Base-by-base conservation (phyloP, 2,797 vertebrate genomes). In the Myotis daubentonii region DNA sequence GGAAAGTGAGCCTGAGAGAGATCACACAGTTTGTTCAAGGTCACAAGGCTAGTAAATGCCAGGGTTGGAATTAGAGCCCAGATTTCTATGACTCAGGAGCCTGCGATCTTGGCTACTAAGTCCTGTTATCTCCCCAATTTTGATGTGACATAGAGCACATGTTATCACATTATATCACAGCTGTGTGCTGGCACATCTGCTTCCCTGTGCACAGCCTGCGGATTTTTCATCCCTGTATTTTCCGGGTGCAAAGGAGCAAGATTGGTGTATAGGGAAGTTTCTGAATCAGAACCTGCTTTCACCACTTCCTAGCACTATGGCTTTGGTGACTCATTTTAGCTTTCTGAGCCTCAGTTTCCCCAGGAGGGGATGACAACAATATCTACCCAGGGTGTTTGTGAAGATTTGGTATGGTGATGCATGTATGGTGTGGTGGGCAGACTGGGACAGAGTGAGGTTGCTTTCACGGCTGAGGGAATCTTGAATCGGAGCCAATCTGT, bases 401-500 rank as follows among this genome's bases (percentile, higher is more conserved):
- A 72, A 92, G 70, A 33, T 79, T 78, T 75, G 38, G 22, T 62
- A 13, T 93, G 36, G 19, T 33, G 44, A 75, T 57, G 3, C 0
- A 0, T 76, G 2, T 15, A 23, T 30, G 47, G 36, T 60, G 20
- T 51, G 23, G n/a, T 57, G 33, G 68, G 25, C 15, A 44, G 11
- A 76, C 76, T 89, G 78, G 44, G 33, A 44, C 44, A 41, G 70
- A 88, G 70, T 9, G 60, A 66, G 51, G 72, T 65, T 81, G 28
- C 78, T 83, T 78, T 88, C 74, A 36, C 19, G 78, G 72, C 22
- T 74, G 83, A 82, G 53, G 68, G 66, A 93, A 82, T 68, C 72
- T 92, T 94, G 68, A 87, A 22, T 94, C 33, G 49, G 66, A 93
- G 74, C 66, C 72, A 70, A 8, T 47, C 65, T 68, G 57, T 60